A percentile compares a stretch with the other conserved stretches of the same genome.
Conservation (phyloP, 2,113 vertebrate species). For the Caranx melampygus region DNA sequence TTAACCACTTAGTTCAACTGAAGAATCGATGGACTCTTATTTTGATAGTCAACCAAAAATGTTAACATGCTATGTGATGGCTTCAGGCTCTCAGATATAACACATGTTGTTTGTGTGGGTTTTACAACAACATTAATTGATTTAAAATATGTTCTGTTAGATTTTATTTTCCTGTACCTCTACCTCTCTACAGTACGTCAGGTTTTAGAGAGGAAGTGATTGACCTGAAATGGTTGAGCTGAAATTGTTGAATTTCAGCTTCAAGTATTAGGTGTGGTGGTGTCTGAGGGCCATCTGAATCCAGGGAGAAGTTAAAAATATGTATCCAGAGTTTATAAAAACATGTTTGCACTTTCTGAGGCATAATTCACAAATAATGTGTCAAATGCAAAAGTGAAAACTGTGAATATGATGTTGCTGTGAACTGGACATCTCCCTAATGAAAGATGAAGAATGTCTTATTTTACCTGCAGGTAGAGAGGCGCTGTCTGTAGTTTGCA, state of each 20-base stretch:
- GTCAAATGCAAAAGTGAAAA: too few relatives aligned
- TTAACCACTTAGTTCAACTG: not conserved
- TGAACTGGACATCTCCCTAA: too few relatives aligned
- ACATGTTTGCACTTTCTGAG: not conserved
- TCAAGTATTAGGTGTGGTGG: too few relatives aligned
- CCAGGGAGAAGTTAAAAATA: too few relatives aligned
- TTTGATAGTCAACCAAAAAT: not conserved
- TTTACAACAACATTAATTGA: not conserved
- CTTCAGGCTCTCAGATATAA: not conserved
- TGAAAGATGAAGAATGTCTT: too few relatives aligned
- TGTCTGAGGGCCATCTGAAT: too few relatives aligned
- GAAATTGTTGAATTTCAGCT: too few relatives aligned
- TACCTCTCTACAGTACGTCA: not conserved
- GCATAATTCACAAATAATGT: not conserved
- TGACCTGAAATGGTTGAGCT: too few relatives aligned
- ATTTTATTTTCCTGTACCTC: not conserved
- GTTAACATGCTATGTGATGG: not conserved
- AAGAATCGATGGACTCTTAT: not conserved
- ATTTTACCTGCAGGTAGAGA: slow-evolving; percentile 59
- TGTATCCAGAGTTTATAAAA: too few relatives aligned
- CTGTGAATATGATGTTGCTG: too few relatives aligned
- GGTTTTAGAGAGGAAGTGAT: too few relatives aligned
- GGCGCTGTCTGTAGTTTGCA: slow-evolving; percentile 9
- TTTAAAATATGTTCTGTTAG: not conserved
- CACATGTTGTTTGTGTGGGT: not conserved